These are phyloP conservation scores for Cyclura pinguis DNA, from an alignment of 2,797 vertebrate genomes.

Conservation along the genomic window DNA sequence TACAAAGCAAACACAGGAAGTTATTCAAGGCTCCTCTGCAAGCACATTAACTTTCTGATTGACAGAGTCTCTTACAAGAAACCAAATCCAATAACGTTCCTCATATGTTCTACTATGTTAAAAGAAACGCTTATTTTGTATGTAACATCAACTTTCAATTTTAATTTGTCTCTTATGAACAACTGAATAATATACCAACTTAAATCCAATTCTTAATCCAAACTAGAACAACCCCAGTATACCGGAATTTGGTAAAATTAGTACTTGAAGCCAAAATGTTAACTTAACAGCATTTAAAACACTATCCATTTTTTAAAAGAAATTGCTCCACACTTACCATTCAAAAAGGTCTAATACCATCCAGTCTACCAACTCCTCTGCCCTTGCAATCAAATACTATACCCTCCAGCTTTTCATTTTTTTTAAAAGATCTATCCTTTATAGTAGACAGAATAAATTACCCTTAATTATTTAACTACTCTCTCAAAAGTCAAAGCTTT, in stretches of 20 bases:
- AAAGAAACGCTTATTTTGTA: not conserved
- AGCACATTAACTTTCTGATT: not conserved
- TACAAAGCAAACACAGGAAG: not conserved
- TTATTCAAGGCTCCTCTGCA: not conserved
- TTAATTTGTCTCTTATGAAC: not conserved
- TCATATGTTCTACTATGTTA: not conserved
- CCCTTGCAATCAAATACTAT: not conserved
- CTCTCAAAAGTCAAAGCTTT: not conserved
- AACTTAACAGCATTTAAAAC: not conserved
- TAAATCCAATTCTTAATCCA: not conserved
- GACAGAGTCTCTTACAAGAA: not conserved
- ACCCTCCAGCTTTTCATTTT: not conserved
- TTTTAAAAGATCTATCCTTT: not conserved
- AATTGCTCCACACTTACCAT: not conserved
- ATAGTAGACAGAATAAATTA: not conserved
- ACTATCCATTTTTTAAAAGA: conserved; percentile 2
- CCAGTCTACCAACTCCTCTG: not conserved
- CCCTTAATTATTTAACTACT: not conserved
- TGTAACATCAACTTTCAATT: not conserved
- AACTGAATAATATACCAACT: not conserved
- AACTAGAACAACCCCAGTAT: too few relatives aligned
- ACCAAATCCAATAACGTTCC: not conserved
- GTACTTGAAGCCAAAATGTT: not conserved
- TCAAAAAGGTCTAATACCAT: not conserved
- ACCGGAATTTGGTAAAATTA: too few relatives aligned